phyloP scores from a whole-genome alignment of 2,888 invertebrate genomes.

The Orchesella flavescens region DNA sequence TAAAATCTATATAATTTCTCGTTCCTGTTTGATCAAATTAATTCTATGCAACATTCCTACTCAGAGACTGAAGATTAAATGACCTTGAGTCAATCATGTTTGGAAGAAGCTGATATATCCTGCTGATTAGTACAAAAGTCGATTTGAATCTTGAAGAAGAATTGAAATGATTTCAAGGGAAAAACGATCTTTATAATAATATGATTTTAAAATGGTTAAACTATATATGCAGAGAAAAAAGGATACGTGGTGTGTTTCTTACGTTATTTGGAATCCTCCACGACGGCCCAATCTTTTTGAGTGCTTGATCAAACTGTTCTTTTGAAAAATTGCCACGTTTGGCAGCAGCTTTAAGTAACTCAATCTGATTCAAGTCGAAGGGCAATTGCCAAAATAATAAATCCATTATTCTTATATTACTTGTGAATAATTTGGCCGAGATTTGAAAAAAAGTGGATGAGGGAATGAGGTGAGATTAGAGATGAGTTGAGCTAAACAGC shows the following conservation, averaged over 20 bases:
- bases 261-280: constrained; percentile 13
- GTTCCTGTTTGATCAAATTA: constrained; percentile 38
- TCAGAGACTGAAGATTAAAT: not conserved
- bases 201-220: not conserved
- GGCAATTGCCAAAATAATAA: constrained; percentile 57
- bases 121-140: constrained; percentile 26
- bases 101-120: constrained; percentile 43
- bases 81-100: constrained; percentile 57
- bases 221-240: not conserved
- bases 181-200: not conserved
- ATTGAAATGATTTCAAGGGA: not conserved
- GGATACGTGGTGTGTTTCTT: not conserved
- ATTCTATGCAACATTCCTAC: constrained; percentile 47
- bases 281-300: not conserved
- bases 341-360: constrained; percentile 43
- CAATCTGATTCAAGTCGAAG: constrained; percentile 40
- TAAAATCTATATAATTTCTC: constrained; percentile 32
- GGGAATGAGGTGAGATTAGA: too few relatives aligned
- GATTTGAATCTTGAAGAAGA: constrained; percentile 10
- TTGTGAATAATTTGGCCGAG: not conserved
- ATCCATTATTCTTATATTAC: constrained; percentile 44
- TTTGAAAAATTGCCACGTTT: constrained; percentile 2
- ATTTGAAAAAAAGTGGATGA: not conserved
- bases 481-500: not conserved
- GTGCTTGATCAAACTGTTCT: not conserved